Evolutionary conservation across 2,113 vertebrate genomes (phyloP).

Genomic region (Scolopax mira): DNA sequence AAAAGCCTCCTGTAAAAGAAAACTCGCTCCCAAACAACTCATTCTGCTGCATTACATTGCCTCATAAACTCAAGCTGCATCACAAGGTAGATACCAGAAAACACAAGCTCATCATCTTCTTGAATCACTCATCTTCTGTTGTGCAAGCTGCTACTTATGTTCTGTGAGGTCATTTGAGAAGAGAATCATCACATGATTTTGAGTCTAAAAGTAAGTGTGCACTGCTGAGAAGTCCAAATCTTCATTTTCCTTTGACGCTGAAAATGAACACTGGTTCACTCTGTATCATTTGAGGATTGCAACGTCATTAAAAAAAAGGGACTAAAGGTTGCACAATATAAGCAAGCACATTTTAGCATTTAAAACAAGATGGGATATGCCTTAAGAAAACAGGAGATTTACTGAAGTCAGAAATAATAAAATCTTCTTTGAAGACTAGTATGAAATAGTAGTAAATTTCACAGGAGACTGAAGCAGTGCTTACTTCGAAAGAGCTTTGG

Average conservation of each 20-base stretch:
- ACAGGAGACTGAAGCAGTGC: neutral
- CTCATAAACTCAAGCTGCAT: neutral
- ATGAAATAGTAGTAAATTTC: neutral
- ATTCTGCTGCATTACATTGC: neutral
- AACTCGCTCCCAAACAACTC: neutral
- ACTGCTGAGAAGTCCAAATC: neutral
- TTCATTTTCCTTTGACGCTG: neutral
- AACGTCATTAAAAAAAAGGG: neutral
- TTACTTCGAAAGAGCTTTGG: neutral
- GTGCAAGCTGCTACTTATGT: neutral
- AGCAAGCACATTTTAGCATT: neutral
- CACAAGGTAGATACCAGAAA: neutral
- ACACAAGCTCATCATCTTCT: neutral
- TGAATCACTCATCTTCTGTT: neutral
- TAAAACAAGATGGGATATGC: neutral
- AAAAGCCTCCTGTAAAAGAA: neutral
- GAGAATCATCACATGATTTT: neutral
- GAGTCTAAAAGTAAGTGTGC: neutral
- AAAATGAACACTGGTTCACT: neutral
- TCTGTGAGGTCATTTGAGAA: neutral
- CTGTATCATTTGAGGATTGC: neutral
- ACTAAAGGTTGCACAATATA: neutral
- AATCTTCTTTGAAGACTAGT: neutral
- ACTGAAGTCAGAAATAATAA: neutral
- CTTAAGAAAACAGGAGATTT: neutral